phyloP scores from a whole-genome alignment of 2,888 invertebrate genomes.

The Melitaea athalia region DNA sequence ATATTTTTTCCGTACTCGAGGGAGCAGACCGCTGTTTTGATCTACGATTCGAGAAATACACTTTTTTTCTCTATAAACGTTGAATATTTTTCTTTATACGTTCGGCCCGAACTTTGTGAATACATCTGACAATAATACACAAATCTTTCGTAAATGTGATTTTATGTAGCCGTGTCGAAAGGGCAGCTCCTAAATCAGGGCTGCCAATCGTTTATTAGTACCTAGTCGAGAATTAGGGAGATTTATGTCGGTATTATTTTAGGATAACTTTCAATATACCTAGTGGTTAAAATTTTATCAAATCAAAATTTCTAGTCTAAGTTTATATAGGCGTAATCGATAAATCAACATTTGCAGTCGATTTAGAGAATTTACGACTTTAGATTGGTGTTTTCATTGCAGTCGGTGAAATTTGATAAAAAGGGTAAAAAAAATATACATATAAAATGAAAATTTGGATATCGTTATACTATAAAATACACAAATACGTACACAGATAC shows the following conservation, averaged over 20 bases:
- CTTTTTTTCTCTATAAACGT: conserved; percentile 59
- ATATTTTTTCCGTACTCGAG: conserved; percentile 61
- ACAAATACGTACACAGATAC: too few species aligned
- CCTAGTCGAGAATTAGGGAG: background rate
- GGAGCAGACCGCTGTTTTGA: conserved; percentile 71
- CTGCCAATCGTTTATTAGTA: conserved; percentile 14
- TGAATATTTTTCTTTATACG: conserved; percentile 58
- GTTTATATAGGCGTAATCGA: background rate
- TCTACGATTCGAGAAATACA: conserved; percentile 64
- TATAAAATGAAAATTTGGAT: too few species aligned
- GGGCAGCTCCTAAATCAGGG: conserved; percentile 46
- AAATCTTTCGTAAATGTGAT: conserved; percentile 64
- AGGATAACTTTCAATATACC: background rate
- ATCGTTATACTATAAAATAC: too few species aligned
- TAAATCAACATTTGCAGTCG: too few species aligned
- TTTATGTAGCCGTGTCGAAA: conserved; percentile 46
- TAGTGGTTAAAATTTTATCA: background rate
- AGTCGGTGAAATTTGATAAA: too few species aligned
- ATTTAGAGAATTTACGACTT: too few species aligned
- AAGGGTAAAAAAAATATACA: too few species aligned
- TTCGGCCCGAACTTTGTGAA: conserved; percentile 56
- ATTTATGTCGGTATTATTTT: background rate
- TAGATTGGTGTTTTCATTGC: too few species aligned
- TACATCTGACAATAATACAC: conserved; percentile 59
- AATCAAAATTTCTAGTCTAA: background rate